Evolutionary conservation across 92 coral and sea anemone genomes (phyloP), one percentile per base, ranked within the genome.

Genomic region (Blastomussa wellsi): DNA sequence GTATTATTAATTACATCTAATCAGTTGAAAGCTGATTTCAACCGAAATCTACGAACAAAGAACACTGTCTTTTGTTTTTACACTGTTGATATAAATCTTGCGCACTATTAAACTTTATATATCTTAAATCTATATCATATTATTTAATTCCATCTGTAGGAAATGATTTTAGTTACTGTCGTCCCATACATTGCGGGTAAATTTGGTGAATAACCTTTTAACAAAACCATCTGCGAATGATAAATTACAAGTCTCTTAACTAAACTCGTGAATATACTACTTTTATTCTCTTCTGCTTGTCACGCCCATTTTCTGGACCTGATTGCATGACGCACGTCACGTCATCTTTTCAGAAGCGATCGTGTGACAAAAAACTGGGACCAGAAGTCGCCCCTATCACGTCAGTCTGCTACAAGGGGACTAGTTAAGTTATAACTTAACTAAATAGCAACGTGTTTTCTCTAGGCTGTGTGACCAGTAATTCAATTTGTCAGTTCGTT

Each of bases 381-480:
- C 5, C 44, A 7, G 44, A 39, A 39, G 44, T 39, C 10, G 6
- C 65, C 24, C 67, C 26, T n/a, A 15, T 26, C 32, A 60, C 16
- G 67, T 26, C 67, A n/a, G 67, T 60, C 67, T n/a, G 66, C 28
- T 20, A 60, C 6, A 60, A 60, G 66, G n/a, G 14, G 19, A 9
- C 8, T 60, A 15, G 14, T 22, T 60, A 60, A 60, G 32, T 7
- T 7, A 70, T 70, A 48, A 48, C 48, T 26, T 2, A 35, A 70
- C 36, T 70, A 70, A 70, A 70, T 70, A 70, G 47, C 7, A 70
- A 62, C 68, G 68, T 48, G 32, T 32, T 65, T 29, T 65, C 35
- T 26, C 70, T 17, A 3, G n/a, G 5, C 22, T 70, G 41, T 11
- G 37, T n/a, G n/a, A n/a, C n/a, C 44, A 31, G 38, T 33, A 22